Percentiles rank a stretch among this genome's conserved stretches.
Conservation (phyloP, 2,888 invertebrate species). For the Oligia fasciuncula region DNA sequence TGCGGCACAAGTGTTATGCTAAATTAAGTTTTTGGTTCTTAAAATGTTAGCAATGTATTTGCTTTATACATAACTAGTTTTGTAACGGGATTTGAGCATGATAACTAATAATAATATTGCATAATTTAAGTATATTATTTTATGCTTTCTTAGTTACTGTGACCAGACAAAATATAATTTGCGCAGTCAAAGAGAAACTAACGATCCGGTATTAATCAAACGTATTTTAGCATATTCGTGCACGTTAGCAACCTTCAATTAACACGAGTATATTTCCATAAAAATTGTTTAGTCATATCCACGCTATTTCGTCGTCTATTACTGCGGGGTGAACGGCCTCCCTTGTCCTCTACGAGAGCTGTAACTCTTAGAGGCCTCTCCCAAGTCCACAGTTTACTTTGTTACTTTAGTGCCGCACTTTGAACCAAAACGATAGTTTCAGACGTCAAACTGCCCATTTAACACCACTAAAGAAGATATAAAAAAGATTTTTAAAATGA, state of each 20-base stretch:
- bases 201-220: constrained; percentile 29
- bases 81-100: background rate
- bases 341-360: constrained; percentile 82
- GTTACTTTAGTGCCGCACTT: constrained; percentile 72
- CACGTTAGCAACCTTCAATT: constrained; percentile 39
- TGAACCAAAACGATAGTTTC: constrained; percentile 61
- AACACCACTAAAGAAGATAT: constrained; percentile 23
- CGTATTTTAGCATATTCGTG: constrained; percentile 18
- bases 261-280: constrained; percentile 44
- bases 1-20: background rate
- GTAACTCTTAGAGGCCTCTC: constrained; percentile 81
- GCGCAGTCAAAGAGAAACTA: background rate
- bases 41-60: background rate
- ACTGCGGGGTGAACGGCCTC: constrained; percentile 82
- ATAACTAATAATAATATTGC: background rate
- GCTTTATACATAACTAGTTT: background rate
- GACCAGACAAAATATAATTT: background rate
- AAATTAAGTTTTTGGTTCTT: background rate
- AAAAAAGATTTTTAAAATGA: constrained; percentile 18
- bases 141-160: background rate
- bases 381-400: constrained; percentile 74
- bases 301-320: constrained; percentile 71
- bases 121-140: background rate
- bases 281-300: constrained; percentile 65
- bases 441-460: constrained; percentile 63